Conservation (phyloP, 1,140 invertebrate species). For the Drosophila pseudoobscura region DNA sequence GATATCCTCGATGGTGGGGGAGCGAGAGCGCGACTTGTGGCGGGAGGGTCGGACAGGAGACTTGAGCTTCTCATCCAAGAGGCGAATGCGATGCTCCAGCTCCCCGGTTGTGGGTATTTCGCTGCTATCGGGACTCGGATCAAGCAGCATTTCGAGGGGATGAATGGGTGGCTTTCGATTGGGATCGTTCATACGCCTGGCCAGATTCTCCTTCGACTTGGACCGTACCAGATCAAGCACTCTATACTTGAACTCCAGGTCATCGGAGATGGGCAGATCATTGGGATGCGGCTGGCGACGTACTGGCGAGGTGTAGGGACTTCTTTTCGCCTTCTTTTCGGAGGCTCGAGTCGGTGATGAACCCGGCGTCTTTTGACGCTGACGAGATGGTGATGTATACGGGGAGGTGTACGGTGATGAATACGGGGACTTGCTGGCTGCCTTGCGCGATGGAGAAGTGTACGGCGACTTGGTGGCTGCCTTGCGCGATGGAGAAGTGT, state of each 20-base stretch:
- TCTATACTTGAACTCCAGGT: slow-evolving; percentile 74
- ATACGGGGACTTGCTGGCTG: slow-evolving; percentile 50
- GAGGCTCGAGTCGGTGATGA: slow-evolving; percentile 54
- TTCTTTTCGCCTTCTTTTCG: slow-evolving; percentile 21
- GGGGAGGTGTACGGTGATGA: slow-evolving; percentile 57
- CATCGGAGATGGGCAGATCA: slow-evolving; percentile 63
- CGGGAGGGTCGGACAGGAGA: slow-evolving; percentile 38
- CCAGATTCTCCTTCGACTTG: slow-evolving; percentile 70
- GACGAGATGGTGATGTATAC: slow-evolving; percentile 52
- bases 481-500: slow-evolving; percentile 59
- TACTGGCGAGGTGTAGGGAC: slow-evolving; percentile 57
- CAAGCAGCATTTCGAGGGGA: slow-evolving; percentile 76
- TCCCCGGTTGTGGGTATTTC: slow-evolving; percentile 75
- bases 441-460: slow-evolving; percentile 36
- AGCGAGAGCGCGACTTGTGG: slow-evolving; percentile 62
- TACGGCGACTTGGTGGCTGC: slow-evolving; percentile 29
- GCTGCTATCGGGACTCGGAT: slow-evolving; percentile 68
- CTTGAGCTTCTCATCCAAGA: slow-evolving; percentile 66
- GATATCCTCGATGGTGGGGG: slow-evolving; percentile 70
- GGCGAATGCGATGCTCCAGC: slow-evolving; percentile 70
- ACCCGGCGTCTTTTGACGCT: slow-evolving; percentile 41
- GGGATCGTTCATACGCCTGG: slow-evolving; percentile 56
- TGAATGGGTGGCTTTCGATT: slow-evolving; percentile 71
- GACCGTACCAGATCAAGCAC: slow-evolving; percentile 70
- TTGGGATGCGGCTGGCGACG: slow-evolving; percentile 52